Conservation (phyloP, 2,797 vertebrate genomes). For the Lerista edwardsae region DNA sequence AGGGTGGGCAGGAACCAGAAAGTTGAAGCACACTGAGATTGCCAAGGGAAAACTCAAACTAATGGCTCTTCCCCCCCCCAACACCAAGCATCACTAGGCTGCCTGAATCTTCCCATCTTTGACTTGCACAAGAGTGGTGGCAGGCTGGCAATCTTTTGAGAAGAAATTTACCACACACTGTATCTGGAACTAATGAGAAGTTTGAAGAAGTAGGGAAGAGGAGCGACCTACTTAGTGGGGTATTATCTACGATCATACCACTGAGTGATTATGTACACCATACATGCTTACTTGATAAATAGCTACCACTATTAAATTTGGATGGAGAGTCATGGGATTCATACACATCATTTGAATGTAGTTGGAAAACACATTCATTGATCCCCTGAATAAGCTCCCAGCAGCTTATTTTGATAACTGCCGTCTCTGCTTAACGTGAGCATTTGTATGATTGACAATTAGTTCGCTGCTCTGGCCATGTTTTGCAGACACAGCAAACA, state of each 20-base stretch:
- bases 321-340: not conserved
- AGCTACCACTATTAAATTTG: not conserved
- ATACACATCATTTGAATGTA: not conserved
- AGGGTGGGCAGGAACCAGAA: too few relatives aligned
- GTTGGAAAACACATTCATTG: not conserved
- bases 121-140: too few relatives aligned
- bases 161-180: slow-evolving; percentile 1
- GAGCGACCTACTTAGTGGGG: not conserved
- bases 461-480: slow-evolving; percentile 10
- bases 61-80: too few relatives aligned
- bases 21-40: too few relatives aligned
- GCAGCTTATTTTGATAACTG: slow-evolving; percentile 20
- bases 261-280: not conserved
- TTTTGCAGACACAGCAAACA: slow-evolving; percentile 38
- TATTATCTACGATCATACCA: not conserved
- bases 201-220: not conserved
- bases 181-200: not conserved
- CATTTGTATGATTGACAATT: slow-evolving; percentile 29
- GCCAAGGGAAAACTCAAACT: too few relatives aligned
- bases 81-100: too few relatives aligned
- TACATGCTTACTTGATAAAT: not conserved
- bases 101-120: too few relatives aligned
- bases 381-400: slow-evolving; percentile 1
- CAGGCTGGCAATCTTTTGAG: too few relatives aligned
- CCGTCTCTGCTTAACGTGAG: slow-evolving; percentile 4